phyloP scores from a whole-genome alignment of 2,888 invertebrate genomes.

The Lomographa bimaculata region DNA sequence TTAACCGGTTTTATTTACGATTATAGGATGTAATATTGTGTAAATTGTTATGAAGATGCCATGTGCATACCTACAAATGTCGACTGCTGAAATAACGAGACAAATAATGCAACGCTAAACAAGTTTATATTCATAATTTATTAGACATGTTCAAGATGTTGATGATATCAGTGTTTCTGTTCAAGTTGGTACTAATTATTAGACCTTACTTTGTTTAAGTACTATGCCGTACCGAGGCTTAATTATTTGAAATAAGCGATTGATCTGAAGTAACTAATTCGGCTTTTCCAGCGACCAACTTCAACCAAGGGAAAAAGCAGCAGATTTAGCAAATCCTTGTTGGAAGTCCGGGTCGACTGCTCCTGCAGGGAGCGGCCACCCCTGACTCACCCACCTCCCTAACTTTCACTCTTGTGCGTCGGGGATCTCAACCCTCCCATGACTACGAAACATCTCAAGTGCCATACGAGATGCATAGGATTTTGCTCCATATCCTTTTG shows the following conservation, averaged over 20 bases:
- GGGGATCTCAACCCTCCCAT: slow-evolving; percentile 69
- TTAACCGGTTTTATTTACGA: too few relatives aligned
- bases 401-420: slow-evolving; percentile 78
- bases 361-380: slow-evolving; percentile 67
- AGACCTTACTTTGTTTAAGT: too few relatives aligned
- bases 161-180: too few relatives aligned
- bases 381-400: slow-evolving; percentile 70
- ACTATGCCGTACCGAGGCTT: background rate
- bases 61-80: too few relatives aligned
- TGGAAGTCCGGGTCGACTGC: slow-evolving; percentile 77
- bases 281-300: slow-evolving; percentile 47
- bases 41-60: too few relatives aligned
- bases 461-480: slow-evolving; percentile 41
- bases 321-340: slow-evolving; percentile 79
- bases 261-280: slow-evolving; percentile 25
- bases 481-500: slow-evolving; percentile 46
- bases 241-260: background rate
- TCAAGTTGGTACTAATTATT: too few relatives aligned
- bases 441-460: slow-evolving; percentile 57
- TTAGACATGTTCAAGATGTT: too few relatives aligned
- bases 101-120: too few relatives aligned
- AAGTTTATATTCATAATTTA: too few relatives aligned
- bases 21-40: too few relatives aligned
- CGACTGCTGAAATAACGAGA: too few relatives aligned
- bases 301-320: slow-evolving; percentile 61